Percentiles rank a stretch among this genome's conserved stretches.
Conservation (phyloP, 2,797 vertebrate species). For the Hirundo rustica region DNA sequence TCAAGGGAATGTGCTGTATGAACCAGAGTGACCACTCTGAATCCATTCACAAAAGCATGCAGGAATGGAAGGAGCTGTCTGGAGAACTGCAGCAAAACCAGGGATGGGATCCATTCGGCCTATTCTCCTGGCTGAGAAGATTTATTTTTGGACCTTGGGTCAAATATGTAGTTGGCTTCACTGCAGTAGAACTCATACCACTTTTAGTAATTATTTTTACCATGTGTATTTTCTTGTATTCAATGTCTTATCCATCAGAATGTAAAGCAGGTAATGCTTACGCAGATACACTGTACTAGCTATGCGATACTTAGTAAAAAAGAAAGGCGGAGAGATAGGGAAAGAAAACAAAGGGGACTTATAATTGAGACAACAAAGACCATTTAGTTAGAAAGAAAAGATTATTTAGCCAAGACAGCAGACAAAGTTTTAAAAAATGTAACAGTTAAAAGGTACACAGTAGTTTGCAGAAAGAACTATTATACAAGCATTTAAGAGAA, state of each 20-base stretch:
- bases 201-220: neutral
- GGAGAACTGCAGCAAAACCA: neutral
- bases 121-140: neutral
- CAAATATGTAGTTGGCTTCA: neutral
- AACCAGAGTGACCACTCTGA: neutral
- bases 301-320: neutral
- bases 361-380: neutral
- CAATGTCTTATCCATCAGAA: neutral
- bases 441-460: neutral
- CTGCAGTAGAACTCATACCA: neutral
- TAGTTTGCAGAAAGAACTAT: neutral
- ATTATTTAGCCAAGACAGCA: neutral
- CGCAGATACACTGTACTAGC: neutral
- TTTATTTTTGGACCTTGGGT: neutral
- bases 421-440: neutral
- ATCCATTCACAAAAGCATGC: neutral
- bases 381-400: neutral
- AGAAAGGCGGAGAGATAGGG: neutral
- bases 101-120: neutral
- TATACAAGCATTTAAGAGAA: neutral
- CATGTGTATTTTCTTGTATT: neutral
- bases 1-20: neutral
- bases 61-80: neutral
- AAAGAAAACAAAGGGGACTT: neutral
- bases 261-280: neutral